Conservation (phyloP, 2,888 invertebrate genomes). For the Habroteleia sp. region DNA sequence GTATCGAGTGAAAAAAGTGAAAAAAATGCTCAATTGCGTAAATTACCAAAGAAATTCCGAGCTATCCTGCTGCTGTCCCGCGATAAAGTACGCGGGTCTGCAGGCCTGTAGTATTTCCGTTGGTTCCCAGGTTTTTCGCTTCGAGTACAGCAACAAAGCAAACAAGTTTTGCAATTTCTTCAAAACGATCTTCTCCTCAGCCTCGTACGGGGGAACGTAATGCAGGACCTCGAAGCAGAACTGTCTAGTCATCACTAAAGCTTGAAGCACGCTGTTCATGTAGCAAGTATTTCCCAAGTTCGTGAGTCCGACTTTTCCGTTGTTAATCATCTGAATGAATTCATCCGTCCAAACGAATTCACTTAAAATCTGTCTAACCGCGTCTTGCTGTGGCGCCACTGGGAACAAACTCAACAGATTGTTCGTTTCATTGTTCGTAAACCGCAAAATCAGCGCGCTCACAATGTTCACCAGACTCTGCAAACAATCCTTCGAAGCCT, state of each 20-base stretch:
- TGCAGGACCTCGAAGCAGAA: constrained; percentile 86
- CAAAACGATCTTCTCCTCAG: constrained; percentile 76
- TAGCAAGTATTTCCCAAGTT: constrained; percentile 95
- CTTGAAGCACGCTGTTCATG: constrained; percentile 93
- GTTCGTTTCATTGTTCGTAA: constrained; percentile 78
- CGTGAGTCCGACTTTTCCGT: constrained; percentile 87
- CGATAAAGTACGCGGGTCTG: constrained; percentile 89
- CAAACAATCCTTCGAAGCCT: constrained; percentile 82
- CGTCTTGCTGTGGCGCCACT: constrained; percentile 71
- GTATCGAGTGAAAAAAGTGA: not conserved
- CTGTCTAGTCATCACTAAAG: constrained; percentile 90
- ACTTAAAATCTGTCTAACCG: constrained; percentile 74
- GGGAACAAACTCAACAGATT: constrained; percentile 76
- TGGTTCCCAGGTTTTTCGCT: constrained; percentile 86
- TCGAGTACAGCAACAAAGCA: constrained; percentile 87
- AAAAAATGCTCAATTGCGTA: not conserved
- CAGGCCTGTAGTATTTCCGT: constrained; percentile 87
- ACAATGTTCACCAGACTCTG: constrained; percentile 85
- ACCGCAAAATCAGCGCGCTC: constrained; percentile 82
- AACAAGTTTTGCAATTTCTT: constrained; percentile 88
- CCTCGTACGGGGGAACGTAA: constrained; percentile 68
- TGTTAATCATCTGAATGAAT: constrained; percentile 66
- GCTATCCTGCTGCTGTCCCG: constrained; percentile 92
- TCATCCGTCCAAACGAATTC: constrained; percentile 80
- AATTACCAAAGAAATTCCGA: constrained; percentile 89